Base-by-base conservation (phyloP, 2,113 vertebrate genomes). In the Raja brachyura region DNA sequence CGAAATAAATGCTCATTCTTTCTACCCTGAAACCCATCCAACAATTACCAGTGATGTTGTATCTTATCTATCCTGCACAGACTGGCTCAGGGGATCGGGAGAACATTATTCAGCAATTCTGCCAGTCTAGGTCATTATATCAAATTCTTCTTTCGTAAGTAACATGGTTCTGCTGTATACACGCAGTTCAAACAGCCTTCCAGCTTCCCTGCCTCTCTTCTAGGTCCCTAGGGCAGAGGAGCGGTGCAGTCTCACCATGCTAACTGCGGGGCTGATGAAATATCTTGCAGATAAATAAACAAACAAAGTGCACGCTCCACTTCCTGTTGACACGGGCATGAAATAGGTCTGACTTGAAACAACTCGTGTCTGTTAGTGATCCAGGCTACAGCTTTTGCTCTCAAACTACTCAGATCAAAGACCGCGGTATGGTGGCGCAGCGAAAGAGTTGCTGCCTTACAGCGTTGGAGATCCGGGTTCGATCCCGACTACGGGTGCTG, bases 241-340 rank as follows among this genome's bases (percentile, higher is more conserved):
- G 33, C 48, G 31, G 28, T 88, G 83, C 59, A 88, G 14, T 92
- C 33, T 70, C 33, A 70, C 33, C 70, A 66, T 92, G 88, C 88
- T 92, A 73, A 66, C 66, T 70, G 63, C 59, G 7, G 83, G 59
- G n/a, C 83, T 88, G 83, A 88, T 88, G 83, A 88, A 88, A 88
- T 88, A 88, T 31, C 59, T 66, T 33, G 8, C 18, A 88, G 81
- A 61, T 61, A 63, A 63, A 86, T 25, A 86, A 86, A 86, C 81
- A 86, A n/a, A 66, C 70, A 20, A 73, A 73, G 70, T 73, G 83
- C 59, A 88, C 83, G 31, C 83, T 88, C 83, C 83, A 88, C 18
- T 83, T 63, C 83, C 83, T n/a, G 61, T 88, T 88, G 83, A 88
- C 63, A 88, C 63, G 59, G 61, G 61, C 59, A 63, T n/a, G 59